These are phyloP conservation scores for Oryzias javanicus DNA, from an alignment of 2,113 vertebrate species.

Conservation along the genomic window DNA sequence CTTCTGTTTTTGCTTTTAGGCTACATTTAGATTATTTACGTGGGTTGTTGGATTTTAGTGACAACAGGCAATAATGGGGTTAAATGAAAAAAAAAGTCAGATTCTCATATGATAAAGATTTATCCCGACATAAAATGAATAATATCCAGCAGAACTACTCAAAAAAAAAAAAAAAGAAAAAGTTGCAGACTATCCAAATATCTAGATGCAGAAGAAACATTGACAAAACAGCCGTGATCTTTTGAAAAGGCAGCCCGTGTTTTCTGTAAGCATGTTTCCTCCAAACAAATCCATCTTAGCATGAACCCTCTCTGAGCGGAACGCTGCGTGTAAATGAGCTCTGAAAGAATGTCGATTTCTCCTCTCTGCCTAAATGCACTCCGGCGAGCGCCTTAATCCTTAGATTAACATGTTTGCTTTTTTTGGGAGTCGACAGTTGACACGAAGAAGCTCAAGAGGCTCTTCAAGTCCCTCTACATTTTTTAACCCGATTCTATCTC, in stretches of 20 bases:
- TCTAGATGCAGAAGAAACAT: constrained; percentile 16
- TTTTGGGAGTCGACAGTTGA: constrained; percentile 16
- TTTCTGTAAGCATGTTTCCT: constrained; percentile 66
- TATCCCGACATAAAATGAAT: no score
- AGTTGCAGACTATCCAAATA: constrained; percentile 8
- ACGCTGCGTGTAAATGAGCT: constrained; percentile 6
- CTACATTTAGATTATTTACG: no score
- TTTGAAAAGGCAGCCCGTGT: constrained; percentile 44
- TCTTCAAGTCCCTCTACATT: no score
- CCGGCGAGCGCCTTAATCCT: constrained; percentile 4
- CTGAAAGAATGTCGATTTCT: not conserved
- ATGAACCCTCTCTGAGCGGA: not conserved
- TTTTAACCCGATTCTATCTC: no score
- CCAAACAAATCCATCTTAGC: constrained; percentile 38
- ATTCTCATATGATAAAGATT: no score
- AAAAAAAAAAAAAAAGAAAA: no score
- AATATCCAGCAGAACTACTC: not conserved
- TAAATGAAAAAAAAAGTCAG: no score
- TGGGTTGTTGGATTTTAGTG: no score
- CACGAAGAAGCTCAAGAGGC: not conserved
- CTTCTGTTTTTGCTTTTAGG: no score
- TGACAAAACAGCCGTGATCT: constrained; percentile 63
- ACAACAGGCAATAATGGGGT: no score
- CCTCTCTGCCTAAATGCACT: not conserved
- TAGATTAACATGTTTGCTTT: constrained; percentile 11